Percentiles rank a stretch among this genome's conserved stretches.
phyloP scores from a whole-genome alignment of 2,888 invertebrate genomes.

The Napeogenes sylphis region DNA sequence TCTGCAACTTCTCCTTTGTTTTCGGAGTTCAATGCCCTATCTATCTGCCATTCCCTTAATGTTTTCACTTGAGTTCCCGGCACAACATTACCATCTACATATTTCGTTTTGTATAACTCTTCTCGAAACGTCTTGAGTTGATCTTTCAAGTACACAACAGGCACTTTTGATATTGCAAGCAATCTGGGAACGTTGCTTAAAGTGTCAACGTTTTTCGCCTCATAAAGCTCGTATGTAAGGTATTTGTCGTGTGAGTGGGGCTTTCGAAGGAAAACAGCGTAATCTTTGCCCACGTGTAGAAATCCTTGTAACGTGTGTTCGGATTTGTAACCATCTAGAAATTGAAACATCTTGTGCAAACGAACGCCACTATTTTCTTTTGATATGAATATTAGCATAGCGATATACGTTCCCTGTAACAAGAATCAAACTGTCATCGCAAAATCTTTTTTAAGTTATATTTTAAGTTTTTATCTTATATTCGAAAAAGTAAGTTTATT shows the following conservation, averaged over 20 bases:
- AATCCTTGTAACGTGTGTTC: constrained; percentile 54
- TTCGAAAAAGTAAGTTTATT: neutral
- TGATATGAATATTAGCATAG: constrained; percentile 25
- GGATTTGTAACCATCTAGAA: constrained; percentile 56
- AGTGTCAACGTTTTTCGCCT: constrained; percentile 49
- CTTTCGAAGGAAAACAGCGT: constrained; percentile 52
- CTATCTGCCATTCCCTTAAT: constrained; percentile 66
- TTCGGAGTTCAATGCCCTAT: constrained; percentile 41
- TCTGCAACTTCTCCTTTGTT: constrained; percentile 34
- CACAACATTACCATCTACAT: constrained; percentile 49
- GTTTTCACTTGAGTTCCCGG: constrained; percentile 63
- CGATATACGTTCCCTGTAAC: constrained; percentile 20
- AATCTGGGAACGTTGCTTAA: constrained; percentile 48
- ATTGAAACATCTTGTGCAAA: constrained; percentile 61
- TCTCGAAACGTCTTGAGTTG: constrained; percentile 51
- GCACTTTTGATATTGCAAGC: constrained; percentile 59
- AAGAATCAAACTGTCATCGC: constrained; percentile 8
- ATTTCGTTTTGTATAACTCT: constrained; percentile 57
- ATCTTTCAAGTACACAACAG: constrained; percentile 56
- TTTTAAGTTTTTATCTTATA: neutral
- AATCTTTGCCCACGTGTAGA: constrained; percentile 62
- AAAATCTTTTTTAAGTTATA: neutral
- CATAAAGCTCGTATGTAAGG: constrained; percentile 61
- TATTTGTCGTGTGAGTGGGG: constrained; percentile 57
- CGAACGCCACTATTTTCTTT: constrained; percentile 40